Evolutionary conservation across 2,888 invertebrate genomes (phyloP), one percentile per base, ranked within the genome.

Genomic region (Archips crataeganus): DNA sequence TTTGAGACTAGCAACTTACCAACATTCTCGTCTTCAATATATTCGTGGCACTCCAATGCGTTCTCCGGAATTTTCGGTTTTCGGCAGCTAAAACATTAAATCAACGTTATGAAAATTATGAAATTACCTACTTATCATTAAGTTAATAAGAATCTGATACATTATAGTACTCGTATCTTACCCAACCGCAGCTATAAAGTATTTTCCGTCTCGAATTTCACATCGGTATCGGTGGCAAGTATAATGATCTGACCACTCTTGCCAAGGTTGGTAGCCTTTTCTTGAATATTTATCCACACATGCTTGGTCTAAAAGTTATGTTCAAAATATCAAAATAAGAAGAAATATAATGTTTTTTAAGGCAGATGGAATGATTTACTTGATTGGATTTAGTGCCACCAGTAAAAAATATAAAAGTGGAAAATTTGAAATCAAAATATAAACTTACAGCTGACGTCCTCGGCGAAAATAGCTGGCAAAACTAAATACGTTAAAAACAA

Each of bases 41-140:
- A 94, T 77, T 94, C 94, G 71, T 94, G 94, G 76, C 94, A 94
- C 81, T 94, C 94, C 68, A 94, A 80, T 1, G 94, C 94, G 72
- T 94, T 94, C 84, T 94, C 94, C 1, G 94, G 94, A 71, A 94
- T 94, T 85, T 94, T 94, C 2, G 94, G 94, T 79, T 94, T 94
- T 70, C 94, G 87, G 79, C 94, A 94, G 8, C 94, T 94, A 76
- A 73, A 63, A 54, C 9, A 39, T 71, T 47, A 68, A 9, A 49
- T 3, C n/a, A 34, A 32, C n/a, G 1, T 32, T 63, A 32, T 54
- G 5, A 54, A 54, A 2, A 1, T 32, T 63, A 32, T 54, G 5
- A 54, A 54, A 2, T 9, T 2, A 23, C 5, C 23, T 15, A 51
- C n/a, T 0, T 67, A 39, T 2, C 45, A 42, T 9, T 67, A 13